Evolutionary conservation across 2,113 vertebrate genomes (phyloP), one percentile per base, ranked within the genome.

Genomic region (Actinemys pallida): DNA sequence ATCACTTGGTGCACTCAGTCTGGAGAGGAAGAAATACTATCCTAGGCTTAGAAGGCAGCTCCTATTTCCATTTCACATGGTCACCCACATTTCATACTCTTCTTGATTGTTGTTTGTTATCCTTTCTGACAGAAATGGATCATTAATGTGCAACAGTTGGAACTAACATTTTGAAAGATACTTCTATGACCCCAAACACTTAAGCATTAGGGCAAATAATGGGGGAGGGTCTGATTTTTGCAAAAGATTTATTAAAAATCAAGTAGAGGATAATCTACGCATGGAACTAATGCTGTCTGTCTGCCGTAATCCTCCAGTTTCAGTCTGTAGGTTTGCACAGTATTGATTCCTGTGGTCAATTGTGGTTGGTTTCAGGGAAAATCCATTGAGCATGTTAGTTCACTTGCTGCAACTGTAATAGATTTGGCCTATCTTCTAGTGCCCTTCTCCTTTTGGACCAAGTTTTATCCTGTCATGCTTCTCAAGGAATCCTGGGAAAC

Each of bases 351-450:
- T 57, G 56, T 57, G 54, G 65, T 54, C 84, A 62, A 19, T 52
- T 87, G 5, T 54, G 62, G 52, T 72, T 94, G 8, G 20, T 25
- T 84, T 79, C 79, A 80, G 22, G 50, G 79, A 69, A 27, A 2
- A 31, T 24, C 47, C 54, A 16, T 27, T n/a, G 42, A 52, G 24
- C 47, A 84, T 8, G 12, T 81, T 69, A 0, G 0, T 81, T 93
- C n/a, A 10, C 75, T 94, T 6, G 5, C 42, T 42, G 57, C 88
- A 62, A 31, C 5, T 65, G 31, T 65, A 65, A 35, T 35, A 65
- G 31, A 65, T 65, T 65, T 31, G 62, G 31, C 62, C 16, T n/a
- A 69, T 69, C 62, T 69, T 35, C 14, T 69, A 69, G 35, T 69
- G 31, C 62, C 35, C 62, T 69, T 69, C 31, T n/a, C 7, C 62